phyloP scores from a whole-genome alignment of 2,797 vertebrate genomes.

The Steatocranus sp. region DNA sequence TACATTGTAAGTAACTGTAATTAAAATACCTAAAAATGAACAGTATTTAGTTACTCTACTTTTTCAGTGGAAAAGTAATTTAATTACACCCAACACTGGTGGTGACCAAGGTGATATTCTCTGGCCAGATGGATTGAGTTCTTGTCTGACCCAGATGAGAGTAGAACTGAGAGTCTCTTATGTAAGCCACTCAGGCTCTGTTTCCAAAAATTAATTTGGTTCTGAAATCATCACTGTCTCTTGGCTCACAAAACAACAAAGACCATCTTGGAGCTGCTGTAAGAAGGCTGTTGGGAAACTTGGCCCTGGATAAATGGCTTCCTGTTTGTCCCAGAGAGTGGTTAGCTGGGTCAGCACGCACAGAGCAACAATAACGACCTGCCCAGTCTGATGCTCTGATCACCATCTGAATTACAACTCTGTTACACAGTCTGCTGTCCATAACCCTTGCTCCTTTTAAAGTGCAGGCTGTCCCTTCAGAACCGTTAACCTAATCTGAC shows the following conservation, averaged over 20 bases:
- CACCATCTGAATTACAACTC: constrained; percentile 3
- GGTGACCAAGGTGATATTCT: neutral
- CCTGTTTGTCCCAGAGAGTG: constrained; percentile 51
- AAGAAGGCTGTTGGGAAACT: constrained; percentile 44
- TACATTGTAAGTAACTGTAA: too few species aligned
- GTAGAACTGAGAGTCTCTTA: neutral
- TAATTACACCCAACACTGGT: too few species aligned
- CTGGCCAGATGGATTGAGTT: neutral
- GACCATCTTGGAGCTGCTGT: constrained; percentile 32
- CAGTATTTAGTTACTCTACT: too few species aligned
- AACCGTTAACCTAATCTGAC: neutral
- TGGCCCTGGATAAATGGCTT: constrained; percentile 65
- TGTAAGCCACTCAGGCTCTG: constrained; percentile 18
- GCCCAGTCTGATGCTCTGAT: constrained; percentile 4
- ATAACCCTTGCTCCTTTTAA: neutral
- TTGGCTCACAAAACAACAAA: constrained; percentile 42
- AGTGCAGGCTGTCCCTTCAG: neutral
- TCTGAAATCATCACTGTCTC: constrained; percentile 44
- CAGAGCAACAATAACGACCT: constrained; percentile 28
- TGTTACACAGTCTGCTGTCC: neutral
- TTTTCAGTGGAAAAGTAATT: too few species aligned
- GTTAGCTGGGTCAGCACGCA: constrained; percentile 50
- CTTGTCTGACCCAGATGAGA: constrained; percentile 2
- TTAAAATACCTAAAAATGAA: too few species aligned
- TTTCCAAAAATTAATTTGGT: constrained; percentile 42